phyloP scores from a whole-genome alignment of 2,888 invertebrate species.

The Melipona bicolor region DNA sequence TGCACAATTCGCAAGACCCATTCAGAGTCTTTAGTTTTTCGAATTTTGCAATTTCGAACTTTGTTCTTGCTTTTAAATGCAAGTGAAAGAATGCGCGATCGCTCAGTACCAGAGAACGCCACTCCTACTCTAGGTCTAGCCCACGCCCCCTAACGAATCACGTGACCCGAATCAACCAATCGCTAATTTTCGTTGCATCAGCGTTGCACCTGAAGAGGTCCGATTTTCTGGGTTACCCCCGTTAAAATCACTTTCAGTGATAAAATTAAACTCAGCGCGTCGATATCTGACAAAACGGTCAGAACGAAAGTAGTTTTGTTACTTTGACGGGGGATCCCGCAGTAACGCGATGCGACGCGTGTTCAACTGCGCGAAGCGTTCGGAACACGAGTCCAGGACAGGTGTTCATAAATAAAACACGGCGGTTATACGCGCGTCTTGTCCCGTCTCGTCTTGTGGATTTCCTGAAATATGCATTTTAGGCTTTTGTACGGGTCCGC shows the following conservation, averaged over 20 bases:
- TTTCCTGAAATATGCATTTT: slow-evolving; percentile 72
- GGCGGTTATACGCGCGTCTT: slow-evolving; percentile 43
- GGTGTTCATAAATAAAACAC: slow-evolving; percentile 55
- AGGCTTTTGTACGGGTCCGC: slow-evolving; percentile 58
- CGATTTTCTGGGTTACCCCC: too few relatives aligned
- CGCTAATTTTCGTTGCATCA: too few relatives aligned
- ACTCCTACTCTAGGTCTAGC: too few relatives aligned
- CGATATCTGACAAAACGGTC: neutral
- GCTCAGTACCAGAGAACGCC: too few relatives aligned
- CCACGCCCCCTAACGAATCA: too few relatives aligned
- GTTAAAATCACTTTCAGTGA: too few relatives aligned
- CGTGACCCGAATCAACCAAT: too few relatives aligned
- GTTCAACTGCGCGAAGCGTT: neutral
- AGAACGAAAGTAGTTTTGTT: neutral
- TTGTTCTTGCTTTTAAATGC: too few relatives aligned
- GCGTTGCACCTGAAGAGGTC: too few relatives aligned
- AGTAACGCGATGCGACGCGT: neutral
- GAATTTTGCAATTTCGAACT: neutral
- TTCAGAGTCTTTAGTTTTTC: fast-evolving
- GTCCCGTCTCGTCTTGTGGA: slow-evolving; percentile 62
- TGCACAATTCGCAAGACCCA: neutral
- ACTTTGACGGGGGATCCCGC: neutral
- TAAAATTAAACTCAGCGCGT: neutral
- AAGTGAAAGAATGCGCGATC: too few relatives aligned
- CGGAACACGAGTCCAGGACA: slow-evolving; percentile 13